Percentiles rank a stretch among this genome's conserved stretches.
Evolutionary conservation across 2,797 vertebrate species (phyloP).

Genomic region (Malurus leucopterus): DNA sequence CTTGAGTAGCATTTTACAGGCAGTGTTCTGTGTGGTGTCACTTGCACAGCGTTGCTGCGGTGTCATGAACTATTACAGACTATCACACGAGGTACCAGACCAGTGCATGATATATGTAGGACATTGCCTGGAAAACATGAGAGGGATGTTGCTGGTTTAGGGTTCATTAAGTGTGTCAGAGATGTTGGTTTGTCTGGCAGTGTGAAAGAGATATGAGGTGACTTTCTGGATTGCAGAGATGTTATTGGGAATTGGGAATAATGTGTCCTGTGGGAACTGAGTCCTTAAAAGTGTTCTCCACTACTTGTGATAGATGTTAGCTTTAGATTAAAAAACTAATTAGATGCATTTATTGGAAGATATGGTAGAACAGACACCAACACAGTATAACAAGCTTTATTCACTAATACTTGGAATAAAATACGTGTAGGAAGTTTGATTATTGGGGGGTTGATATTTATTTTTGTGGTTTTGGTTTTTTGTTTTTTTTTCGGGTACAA

Average conservation of each 20-base stretch:
- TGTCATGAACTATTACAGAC: not conserved
- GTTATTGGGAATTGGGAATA: not conserved
- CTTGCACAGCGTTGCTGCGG: not conserved
- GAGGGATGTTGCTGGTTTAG: not conserved
- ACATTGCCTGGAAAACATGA: not conserved
- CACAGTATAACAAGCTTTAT: not conserved
- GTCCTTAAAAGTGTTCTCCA: not conserved
- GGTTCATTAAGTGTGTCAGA: not conserved
- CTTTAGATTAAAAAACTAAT: slow-evolving; percentile 5
- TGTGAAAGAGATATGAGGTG: not conserved
- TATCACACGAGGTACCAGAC: not conserved
- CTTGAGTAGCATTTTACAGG: not conserved
- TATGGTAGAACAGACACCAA: not conserved
- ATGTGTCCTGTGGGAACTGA: fast-evolving
- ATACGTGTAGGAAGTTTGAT: not conserved
- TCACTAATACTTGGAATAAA: not conserved
- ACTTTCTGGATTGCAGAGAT: not conserved
- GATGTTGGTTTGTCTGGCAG: not conserved
- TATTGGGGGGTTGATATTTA: not conserved
- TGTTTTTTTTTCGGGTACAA: no score
- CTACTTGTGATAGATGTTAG: not conserved
- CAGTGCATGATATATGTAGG: not conserved
- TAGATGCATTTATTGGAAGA: not conserved
- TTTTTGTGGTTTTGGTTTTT: not conserved
- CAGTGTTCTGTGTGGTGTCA: not conserved